Evolutionary conservation across 2,113 vertebrate genomes (phyloP).

Genomic region (Ovis aries): DNA sequence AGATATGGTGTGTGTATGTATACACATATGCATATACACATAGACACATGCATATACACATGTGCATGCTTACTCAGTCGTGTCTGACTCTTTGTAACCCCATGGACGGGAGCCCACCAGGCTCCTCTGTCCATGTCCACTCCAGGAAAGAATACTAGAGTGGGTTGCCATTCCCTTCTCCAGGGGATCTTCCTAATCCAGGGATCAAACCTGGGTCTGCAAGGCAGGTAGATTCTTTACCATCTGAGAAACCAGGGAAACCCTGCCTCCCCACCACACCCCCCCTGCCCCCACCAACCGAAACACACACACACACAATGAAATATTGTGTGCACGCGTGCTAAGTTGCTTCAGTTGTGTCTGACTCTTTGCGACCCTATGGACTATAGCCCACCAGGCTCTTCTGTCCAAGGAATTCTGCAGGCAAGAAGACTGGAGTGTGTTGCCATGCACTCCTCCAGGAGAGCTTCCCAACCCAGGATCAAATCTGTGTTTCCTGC

Average conservation of each 20-base stretch:
- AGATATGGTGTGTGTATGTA: background rate
- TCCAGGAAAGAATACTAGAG: background rate
- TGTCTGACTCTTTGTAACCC: background rate
- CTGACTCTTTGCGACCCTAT: background rate
- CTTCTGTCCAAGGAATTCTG: background rate
- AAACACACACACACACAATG: background rate
- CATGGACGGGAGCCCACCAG: background rate
- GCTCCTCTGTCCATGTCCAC: background rate
- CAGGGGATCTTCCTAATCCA: background rate
- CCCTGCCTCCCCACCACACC: accelerated
- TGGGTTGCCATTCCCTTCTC: background rate
- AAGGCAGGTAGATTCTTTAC: background rate
- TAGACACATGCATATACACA: background rate
- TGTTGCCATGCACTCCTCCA: background rate
- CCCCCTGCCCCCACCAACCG: too few species aligned
- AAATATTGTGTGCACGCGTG: background rate
- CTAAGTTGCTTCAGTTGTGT: background rate
- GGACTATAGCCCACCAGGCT: background rate
- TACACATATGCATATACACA: background rate
- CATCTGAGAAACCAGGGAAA: background rate
- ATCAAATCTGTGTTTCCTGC: background rate
- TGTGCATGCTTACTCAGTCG: background rate
- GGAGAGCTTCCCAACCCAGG: background rate
- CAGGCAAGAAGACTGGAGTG: background rate
- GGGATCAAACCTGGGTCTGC: background rate